A percentile compares a stretch with the other conserved stretches of the same genome.
These are phyloP conservation scores for Etheostoma cragini DNA, from an alignment of 2,113 vertebrate species.

Conservation along the genomic window DNA sequence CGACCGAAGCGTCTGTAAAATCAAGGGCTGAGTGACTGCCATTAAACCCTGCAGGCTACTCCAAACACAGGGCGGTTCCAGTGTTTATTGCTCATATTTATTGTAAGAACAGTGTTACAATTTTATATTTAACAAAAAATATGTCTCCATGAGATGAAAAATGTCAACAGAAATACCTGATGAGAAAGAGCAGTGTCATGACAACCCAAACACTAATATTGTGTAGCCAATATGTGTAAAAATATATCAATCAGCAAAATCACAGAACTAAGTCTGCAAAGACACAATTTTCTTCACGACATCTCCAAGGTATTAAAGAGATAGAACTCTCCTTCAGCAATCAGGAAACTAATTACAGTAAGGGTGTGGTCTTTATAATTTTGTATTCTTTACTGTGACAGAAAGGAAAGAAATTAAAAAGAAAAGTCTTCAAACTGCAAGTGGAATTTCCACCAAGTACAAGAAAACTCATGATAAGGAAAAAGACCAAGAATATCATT, in stretches of 20 bases:
- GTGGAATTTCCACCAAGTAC: background rate
- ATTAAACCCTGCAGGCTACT: background rate
- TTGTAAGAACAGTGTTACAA: background rate
- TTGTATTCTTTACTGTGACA: background rate
- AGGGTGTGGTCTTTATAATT: constrained; percentile 3
- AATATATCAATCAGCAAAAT: constrained; percentile 3
- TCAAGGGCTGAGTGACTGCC: background rate
- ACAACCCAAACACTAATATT: background rate
- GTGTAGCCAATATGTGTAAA: background rate
- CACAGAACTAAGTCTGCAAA: background rate
- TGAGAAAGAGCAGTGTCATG: background rate
- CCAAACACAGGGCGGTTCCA: background rate
- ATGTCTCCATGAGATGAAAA: background rate
- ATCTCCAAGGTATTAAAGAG: background rate
- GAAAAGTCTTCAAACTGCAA: background rate
- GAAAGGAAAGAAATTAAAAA: constrained; percentile 12
- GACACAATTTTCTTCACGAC: background rate
- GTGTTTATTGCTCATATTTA: background rate
- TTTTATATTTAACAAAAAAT: background rate
- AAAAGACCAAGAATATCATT: constrained; percentile 1
- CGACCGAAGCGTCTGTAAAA: background rate
- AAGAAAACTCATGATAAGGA: constrained; percentile 17
- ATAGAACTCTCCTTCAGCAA: background rate
- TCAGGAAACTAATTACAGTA: constrained; percentile 5
- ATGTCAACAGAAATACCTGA: background rate